Evolutionary conservation across 2,888 invertebrate genomes (phyloP).

Genomic region (Eristalis arbustorum): DNA sequence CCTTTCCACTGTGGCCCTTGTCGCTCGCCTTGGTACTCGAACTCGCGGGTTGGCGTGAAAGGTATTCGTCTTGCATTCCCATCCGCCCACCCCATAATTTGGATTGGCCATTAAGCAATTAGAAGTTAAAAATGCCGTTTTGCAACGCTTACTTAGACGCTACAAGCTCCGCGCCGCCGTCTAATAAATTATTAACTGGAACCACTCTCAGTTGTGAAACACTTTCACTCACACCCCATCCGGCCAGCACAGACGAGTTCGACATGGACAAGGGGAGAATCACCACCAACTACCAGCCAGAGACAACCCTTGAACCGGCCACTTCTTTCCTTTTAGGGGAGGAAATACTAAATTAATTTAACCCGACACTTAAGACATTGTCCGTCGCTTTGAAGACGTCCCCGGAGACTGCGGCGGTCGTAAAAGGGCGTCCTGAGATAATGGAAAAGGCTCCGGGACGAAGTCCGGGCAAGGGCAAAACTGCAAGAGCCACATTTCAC

Average conservation of each 20-base stretch:
- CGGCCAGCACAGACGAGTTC: conserved; percentile 1
- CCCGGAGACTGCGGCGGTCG: neutral
- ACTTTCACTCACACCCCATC: neutral
- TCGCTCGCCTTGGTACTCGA: neutral
- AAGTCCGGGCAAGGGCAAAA: neutral
- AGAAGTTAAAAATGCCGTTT: conserved; percentile 15
- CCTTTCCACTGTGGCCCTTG: neutral
- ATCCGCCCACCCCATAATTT: neutral
- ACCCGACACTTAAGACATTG: conserved; percentile 30
- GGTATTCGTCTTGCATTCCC: neutral
- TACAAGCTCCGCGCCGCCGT: neutral
- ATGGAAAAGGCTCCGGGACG: conserved; percentile 10
- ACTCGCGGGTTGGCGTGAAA: conserved; percentile 4
- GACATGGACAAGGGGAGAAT: neutral
- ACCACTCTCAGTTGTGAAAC: conserved; percentile 1
- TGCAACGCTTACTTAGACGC: conserved; percentile 5
- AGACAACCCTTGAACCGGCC: neutral
- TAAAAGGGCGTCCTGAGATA: conserved; percentile 2
- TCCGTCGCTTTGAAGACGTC: conserved; percentile 4
- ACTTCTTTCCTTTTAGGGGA: neutral
- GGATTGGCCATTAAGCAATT: conserved; percentile 38
- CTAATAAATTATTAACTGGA: conserved; percentile 41
- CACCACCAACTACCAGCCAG: neutral
- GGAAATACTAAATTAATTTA: conserved; percentile 40
- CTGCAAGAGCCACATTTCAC: conserved; percentile 5